Conservation (phyloP, 2,888 invertebrate species). For the Himalopsyche japonica region DNA sequence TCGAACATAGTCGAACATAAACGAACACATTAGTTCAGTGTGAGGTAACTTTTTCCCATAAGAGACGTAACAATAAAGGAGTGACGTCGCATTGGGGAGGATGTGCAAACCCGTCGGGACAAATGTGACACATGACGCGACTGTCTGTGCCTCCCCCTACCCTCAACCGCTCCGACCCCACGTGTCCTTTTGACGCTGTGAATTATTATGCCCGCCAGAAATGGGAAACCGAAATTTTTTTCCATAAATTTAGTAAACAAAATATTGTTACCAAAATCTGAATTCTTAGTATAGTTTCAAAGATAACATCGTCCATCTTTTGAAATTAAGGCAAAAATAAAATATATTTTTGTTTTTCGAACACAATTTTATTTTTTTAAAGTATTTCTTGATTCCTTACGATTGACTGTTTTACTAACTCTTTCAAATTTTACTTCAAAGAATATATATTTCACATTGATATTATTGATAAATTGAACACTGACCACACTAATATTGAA, state of each 20-base stretch:
- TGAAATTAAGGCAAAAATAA: no score
- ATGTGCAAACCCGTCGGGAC: conserved; percentile 10
- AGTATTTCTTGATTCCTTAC: no score
- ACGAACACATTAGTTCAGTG: neutral
- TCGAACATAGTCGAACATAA: neutral
- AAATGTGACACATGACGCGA: conserved; percentile 26
- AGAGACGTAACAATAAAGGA: neutral
- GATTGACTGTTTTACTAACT: no score
- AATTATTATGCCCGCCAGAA: neutral
- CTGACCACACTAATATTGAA: no score
- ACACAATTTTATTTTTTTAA: no score
- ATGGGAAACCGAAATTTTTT: neutral
- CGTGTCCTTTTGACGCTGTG: neutral
- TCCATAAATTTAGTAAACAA: neutral
- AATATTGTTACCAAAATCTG: no score
- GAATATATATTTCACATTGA: no score
- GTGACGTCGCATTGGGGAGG: neutral
- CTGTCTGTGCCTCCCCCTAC: neutral
- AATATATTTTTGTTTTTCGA: no score
- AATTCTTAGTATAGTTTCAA: no score
- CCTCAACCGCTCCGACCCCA: conserved; percentile 7
- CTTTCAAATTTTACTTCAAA: no score
- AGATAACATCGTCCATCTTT: no score
- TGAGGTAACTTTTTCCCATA: neutral
- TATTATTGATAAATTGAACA: no score